Percentiles rank a stretch among this genome's conserved stretches.
Evolutionary conservation across 2,888 invertebrate genomes (phyloP).

Genomic region (Acronicta alni): DNA sequence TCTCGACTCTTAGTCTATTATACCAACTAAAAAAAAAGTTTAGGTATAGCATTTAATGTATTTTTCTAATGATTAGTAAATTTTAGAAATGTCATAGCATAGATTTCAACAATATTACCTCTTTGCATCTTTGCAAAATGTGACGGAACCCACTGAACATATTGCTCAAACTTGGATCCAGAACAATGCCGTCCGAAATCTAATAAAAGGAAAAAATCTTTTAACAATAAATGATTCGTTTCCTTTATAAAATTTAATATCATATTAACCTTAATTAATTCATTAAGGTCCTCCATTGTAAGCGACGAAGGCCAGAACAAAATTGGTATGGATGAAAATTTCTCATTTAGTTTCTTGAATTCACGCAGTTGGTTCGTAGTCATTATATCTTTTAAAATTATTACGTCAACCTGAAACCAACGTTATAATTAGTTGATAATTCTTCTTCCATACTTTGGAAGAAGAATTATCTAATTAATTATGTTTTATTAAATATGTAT

Average conservation of each 20-base stretch:
- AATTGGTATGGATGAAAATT: conserved; percentile 59
- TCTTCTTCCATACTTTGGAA: too few relatives aligned
- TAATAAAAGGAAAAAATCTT: conserved; percentile 45
- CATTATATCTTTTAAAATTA: conserved; percentile 64
- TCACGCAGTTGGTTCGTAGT: conserved; percentile 51
- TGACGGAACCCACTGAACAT: conserved; percentile 28
- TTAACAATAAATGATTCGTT: conserved; percentile 40
- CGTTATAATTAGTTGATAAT: conserved; percentile 24
- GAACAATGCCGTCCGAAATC: conserved; percentile 65
- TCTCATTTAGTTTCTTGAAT: conserved; percentile 54
- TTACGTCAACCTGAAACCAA: conserved; percentile 59
- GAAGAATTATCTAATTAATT: too few relatives aligned
- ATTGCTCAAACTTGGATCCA: conserved; percentile 51
- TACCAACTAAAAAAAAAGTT: too few relatives aligned
- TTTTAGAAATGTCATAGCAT: too few relatives aligned
- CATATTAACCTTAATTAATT: conserved; percentile 67
- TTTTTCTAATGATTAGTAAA: too few relatives aligned
- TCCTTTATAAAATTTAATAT: conserved; percentile 50
- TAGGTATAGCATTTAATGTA: too few relatives aligned
- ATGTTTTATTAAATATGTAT: too few relatives aligned
- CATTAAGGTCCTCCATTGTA: conserved; percentile 56
- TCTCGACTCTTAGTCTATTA: too few relatives aligned
- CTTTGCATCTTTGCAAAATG: conserved; percentile 44
- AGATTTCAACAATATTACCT: conserved; percentile 37
- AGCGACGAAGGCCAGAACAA: conserved; percentile 59